Evolutionary conservation across 2,888 invertebrate genomes (phyloP).

Genomic region (Stenichneumon culpator): DNA sequence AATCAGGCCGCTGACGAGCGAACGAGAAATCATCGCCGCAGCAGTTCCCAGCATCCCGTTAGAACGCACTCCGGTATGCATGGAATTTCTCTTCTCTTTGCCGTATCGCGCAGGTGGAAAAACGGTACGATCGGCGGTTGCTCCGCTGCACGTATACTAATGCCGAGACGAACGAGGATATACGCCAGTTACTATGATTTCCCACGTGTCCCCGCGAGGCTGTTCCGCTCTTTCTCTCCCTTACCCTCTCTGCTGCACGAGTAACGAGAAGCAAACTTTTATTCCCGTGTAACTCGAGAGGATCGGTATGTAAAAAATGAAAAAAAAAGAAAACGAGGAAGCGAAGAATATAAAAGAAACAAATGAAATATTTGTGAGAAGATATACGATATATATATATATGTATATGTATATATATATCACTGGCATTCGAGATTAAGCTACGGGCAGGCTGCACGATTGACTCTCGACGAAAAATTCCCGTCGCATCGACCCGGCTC

Average conservation of each 20-base stretch:
- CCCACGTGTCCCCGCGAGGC: slow-evolving; percentile 68
- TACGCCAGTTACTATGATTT: slow-evolving; percentile 69
- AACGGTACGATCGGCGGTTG: slow-evolving; percentile 45
- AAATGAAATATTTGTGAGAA: slow-evolving; percentile 14
- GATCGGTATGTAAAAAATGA: slow-evolving; percentile 33
- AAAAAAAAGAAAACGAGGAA: slow-evolving; percentile 25
- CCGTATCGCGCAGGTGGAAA: slow-evolving; percentile 39
- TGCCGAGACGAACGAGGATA: slow-evolving; percentile 52
- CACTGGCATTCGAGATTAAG: slow-evolving; percentile 8
- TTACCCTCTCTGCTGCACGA: slow-evolving; percentile 13
- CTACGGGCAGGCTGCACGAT: slow-evolving; percentile 13
- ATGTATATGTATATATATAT: background rate
- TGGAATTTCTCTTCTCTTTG: slow-evolving; percentile 60
- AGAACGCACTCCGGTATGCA: slow-evolving; percentile 63
- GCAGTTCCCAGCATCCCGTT: slow-evolving; percentile 49
- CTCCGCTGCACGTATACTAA: slow-evolving; percentile 28
- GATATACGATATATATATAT: slow-evolving; percentile 17
- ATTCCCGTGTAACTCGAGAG: slow-evolving; percentile 47
- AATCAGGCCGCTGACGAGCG: background rate
- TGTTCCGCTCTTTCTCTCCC: background rate
- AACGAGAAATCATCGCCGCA: slow-evolving; percentile 19
- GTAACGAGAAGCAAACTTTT: slow-evolving; percentile 66
- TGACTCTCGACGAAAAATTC: slow-evolving; percentile 33
- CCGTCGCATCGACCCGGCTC: slow-evolving; percentile 9
- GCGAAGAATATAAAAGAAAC: slow-evolving; percentile 32